Percentiles rank a stretch among this genome's conserved stretches.
These are phyloP conservation scores for Diploscapter pachys DNA, from an alignment of 1,140 invertebrate genomes.

Conservation along the genomic window DNA sequence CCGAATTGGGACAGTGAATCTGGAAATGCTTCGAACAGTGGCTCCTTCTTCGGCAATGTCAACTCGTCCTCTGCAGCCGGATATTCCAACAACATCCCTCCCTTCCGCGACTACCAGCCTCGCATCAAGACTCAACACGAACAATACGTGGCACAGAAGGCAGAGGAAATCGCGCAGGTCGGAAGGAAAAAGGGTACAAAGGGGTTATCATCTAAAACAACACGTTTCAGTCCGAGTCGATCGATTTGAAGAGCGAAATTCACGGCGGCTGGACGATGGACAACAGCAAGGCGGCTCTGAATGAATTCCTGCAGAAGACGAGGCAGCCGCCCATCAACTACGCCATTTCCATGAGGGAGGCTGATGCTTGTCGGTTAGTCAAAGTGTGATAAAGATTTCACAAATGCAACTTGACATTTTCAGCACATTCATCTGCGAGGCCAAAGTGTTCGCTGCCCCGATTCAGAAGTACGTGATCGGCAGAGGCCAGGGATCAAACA, in stretches of 20 bases:
- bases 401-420: not conserved
- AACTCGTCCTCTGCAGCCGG: conserved; percentile 2
- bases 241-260: conserved; percentile 23
- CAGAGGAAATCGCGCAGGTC: conserved; percentile 25
- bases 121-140: conserved; percentile 1
- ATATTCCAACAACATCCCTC: not conserved
- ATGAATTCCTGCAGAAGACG: conserved; percentile 25
- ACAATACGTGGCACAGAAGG: conserved; percentile 23
- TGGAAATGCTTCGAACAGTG: too few species aligned
- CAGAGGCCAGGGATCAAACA: conserved; percentile 87
- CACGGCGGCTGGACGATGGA: conserved; percentile 33
- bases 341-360: conserved; percentile 14
- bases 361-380: conserved; percentile 1
- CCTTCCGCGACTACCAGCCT: too few species aligned
- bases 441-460: not conserved
- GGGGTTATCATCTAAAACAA: not conserved
- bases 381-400: not conserved
- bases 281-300: conserved; percentile 20
- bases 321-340: conserved; percentile 17
- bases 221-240: conserved; percentile 11
- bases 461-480: conserved; percentile 65
- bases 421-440: not conserved
- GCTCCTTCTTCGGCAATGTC: too few species aligned
- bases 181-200: not conserved
- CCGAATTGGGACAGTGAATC: too few species aligned